Evolutionary conservation across 2,113 vertebrate species (phyloP).

Genomic region (Mormyrus lacerda): DNA sequence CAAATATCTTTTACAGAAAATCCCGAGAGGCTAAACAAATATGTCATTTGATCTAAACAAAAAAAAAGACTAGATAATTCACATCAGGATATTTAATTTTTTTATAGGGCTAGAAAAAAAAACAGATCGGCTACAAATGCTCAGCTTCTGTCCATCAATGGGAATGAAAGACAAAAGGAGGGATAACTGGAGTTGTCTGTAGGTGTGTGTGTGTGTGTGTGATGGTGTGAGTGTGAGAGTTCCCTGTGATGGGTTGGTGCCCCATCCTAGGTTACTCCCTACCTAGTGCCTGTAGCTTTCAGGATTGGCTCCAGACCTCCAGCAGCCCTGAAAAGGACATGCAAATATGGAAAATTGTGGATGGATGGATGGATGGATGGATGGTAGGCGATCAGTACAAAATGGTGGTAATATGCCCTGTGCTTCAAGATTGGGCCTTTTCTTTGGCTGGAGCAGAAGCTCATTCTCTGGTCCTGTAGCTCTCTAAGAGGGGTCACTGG

Average conservation of each 20-base stretch:
- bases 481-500: constrained; percentile 18
- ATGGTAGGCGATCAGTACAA: constrained; percentile 19
- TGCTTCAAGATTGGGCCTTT: neutral
- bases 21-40: neutral
- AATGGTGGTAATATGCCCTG: neutral
- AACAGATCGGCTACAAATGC: constrained; percentile 16
- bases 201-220: neutral
- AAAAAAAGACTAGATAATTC: neutral
- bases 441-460: constrained; percentile 30
- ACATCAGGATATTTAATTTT: neutral
- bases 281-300: no score
- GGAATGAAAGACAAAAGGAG: constrained; percentile 8
- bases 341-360: neutral
- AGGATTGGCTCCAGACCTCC: neutral
- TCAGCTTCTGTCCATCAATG: constrained; percentile 13
- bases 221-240: neutral
- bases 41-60: neutral
- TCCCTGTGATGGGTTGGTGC: neutral
- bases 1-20: neutral
- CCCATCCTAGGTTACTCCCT: no score
- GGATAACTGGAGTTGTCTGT: neutral
- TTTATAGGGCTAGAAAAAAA: constrained; percentile 23
- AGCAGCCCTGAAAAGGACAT: neutral
- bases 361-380: neutral
- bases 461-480: constrained; percentile 33